A percentile compares a stretch with the other conserved stretches of the same genome.
Conservation (phyloP, 37 sponge, comb jelly and placozoan genomes). For the Geodia barretti region DNA sequence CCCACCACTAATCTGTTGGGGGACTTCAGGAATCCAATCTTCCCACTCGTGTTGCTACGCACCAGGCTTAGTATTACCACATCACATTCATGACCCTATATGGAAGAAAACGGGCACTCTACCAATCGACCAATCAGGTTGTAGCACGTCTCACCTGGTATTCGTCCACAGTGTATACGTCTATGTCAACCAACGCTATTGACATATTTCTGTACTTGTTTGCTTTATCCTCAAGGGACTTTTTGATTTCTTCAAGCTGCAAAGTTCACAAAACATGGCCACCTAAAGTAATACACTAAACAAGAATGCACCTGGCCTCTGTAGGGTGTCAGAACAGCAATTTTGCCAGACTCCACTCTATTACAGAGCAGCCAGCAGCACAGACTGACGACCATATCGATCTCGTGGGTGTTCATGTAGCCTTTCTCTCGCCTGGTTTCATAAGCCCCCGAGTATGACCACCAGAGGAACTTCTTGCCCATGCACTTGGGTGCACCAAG, state of each 20-base stretch:
- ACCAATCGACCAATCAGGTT: background rate
- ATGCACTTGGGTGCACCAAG: slow-evolving; percentile 15
- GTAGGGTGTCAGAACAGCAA: slow-evolving; percentile 41
- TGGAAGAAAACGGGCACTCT: background rate
- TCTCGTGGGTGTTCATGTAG: slow-evolving; percentile 10
- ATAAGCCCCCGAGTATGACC: slow-evolving; percentile 12
- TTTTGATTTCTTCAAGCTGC: slow-evolving; percentile 17
- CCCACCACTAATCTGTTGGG: slow-evolving; percentile 31
- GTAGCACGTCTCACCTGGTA: slow-evolving; percentile 25
- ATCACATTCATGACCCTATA: slow-evolving; percentile 48
- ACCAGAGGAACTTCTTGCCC: slow-evolving; percentile 19
- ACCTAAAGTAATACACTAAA: background rate
- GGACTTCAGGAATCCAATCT: slow-evolving; percentile 40
- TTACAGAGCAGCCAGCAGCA: slow-evolving; percentile 33
- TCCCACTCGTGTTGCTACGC: slow-evolving; percentile 17
- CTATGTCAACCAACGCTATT: background rate
- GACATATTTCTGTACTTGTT: background rate
- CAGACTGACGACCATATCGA: slow-evolving; percentile 29
- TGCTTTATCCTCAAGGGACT: slow-evolving; percentile 14
- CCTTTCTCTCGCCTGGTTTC: background rate
- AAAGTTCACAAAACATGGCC: too few species aligned
- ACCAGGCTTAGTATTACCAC: slow-evolving; percentile 50
- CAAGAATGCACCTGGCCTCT: slow-evolving; percentile 31
- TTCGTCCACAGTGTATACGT: slow-evolving; percentile 40
- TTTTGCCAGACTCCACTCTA: background rate